Percentiles rank a stretch among this genome's conserved stretches.
These are phyloP conservation scores for Glossosoma conforme DNA, from an alignment of 1,140 invertebrate species.

Conservation along the genomic window DNA sequence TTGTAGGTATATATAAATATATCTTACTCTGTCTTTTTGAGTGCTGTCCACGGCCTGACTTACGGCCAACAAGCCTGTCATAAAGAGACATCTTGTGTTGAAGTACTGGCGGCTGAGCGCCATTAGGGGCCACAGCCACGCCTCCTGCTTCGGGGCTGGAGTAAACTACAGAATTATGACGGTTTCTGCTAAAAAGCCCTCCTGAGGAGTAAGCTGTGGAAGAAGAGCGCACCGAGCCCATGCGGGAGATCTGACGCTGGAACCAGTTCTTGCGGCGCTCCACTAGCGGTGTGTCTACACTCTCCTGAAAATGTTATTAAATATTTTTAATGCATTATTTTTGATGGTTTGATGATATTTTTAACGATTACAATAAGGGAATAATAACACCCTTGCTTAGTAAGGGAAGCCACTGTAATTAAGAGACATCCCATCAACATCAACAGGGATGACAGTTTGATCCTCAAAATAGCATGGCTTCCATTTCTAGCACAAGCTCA, in stretches of 20 bases:
- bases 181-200: slow-evolving; percentile 65
- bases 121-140: slow-evolving; percentile 33
- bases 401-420: too few relatives aligned
- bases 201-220: slow-evolving; percentile 80
- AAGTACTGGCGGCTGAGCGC: slow-evolving; percentile 39
- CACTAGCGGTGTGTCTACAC: slow-evolving; percentile 79
- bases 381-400: too few relatives aligned
- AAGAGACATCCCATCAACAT: too few relatives aligned
- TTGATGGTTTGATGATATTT: too few relatives aligned
- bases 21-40: slow-evolving; percentile 56
- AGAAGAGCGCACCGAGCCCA: slow-evolving; percentile 76
- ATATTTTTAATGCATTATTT: too few relatives aligned
- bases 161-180: slow-evolving; percentile 67
- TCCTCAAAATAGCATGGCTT: too few relatives aligned
- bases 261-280: slow-evolving; percentile 84
- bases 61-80: slow-evolving; percentile 72
- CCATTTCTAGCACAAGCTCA: too few relatives aligned
- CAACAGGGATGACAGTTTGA: too few relatives aligned
- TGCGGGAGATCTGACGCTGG: slow-evolving; percentile 72
- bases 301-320: slow-evolving; percentile 76
- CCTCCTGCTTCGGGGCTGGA: slow-evolving; percentile 70
- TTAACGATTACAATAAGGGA: too few relatives aligned
- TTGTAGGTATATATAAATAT: neutral
- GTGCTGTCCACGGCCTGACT: slow-evolving; percentile 64
- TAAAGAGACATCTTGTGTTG: slow-evolving; percentile 73